Base-by-base conservation (phyloP, 2,888 invertebrate genomes). In the Hypolimnas misippus region DNA sequence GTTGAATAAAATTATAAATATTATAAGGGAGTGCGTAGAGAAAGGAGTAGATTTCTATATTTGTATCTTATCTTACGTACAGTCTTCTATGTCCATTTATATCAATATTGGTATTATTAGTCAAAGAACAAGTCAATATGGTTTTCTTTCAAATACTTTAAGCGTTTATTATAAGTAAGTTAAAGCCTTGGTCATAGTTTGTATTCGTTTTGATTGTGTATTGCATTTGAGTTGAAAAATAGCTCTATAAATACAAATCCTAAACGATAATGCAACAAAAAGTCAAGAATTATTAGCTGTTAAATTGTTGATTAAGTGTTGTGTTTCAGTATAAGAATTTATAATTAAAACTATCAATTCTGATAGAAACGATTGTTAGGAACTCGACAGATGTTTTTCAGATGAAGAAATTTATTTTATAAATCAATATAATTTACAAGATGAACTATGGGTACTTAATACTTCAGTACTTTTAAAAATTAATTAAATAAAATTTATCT, bases 11-110 rank as follows among this genome's bases (percentile, higher is more conserved):
- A 25, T 49, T 29, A 29, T 46, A 21, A 21, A 12, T 44, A 21
- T 12, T 46, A 12, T 49, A 49, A 49, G 49, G 25, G 49, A 49
- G 49, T 29, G 33, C n/a, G 35, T 52, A 52, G 33, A 52, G 16
- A 17, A 35, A 19, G 25, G 7, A 49, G 35, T 52, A 33, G 17
- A 33, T 52, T 16, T 14, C 10, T 52, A 52, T 49, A 12, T 33
- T 35, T 52, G 35, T 52, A 35, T 52, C 52, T 35, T 52, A 31
- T 51, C 10, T 25, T 25, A 25, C 25, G 3, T 21, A 52, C 52
- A 35, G 52, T 52, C 51, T 52, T 25, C 51, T 52, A 52, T 31
- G 51, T 52, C 51, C 51, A 50, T 5, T 17, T 49, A 25, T 49
- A 29, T 49, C 8, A 29, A n/a, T 49, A 49, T 49, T 49, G 25